These are phyloP conservation scores for Gila robusta DNA, from an alignment of 2,797 vertebrate species.

Conservation along the genomic window DNA sequence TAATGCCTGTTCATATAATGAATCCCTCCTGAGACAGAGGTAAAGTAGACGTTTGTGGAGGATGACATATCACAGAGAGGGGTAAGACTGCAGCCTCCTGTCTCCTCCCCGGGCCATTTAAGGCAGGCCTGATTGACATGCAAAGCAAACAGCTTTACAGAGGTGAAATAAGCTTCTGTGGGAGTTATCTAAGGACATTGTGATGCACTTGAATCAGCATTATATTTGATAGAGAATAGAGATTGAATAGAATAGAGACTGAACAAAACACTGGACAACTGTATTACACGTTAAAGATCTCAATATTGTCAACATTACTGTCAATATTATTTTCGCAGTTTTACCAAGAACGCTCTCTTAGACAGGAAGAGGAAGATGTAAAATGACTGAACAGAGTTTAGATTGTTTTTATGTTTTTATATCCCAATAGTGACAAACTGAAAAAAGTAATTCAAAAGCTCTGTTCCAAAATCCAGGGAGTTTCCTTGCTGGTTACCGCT, in stretches of 20 bases:
- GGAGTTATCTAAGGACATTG: conserved; percentile 39
- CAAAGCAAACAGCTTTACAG: conserved; percentile 38
- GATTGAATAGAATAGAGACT: neutral
- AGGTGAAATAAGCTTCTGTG: conserved; percentile 44
- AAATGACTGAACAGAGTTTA: too few species aligned
- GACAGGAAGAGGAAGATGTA: too few species aligned
- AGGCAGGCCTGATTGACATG: conserved; percentile 47
- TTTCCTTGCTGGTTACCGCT: too few species aligned
- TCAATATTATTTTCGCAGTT: neutral
- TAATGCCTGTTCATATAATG: conserved; percentile 62
- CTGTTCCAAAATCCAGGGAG: too few species aligned
- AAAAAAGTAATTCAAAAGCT: too few species aligned
- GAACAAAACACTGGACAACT: neutral
- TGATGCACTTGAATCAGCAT: conserved; percentile 24
- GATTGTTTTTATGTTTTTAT: too few species aligned
- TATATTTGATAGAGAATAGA: neutral
- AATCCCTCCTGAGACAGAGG: conserved; percentile 50
- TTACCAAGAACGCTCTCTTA: too few species aligned
- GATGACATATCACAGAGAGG: conserved; percentile 55
- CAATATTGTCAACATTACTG: neutral
- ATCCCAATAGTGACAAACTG: too few species aligned
- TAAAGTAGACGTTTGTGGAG: conserved; percentile 54
- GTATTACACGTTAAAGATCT: neutral
- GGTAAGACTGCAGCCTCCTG: conserved; percentile 38
- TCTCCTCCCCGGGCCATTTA: conserved; percentile 30